Percentiles rank a stretch among this genome's conserved stretches.
Evolutionary conservation across 2,113 vertebrate genomes (phyloP).

Genomic region (Campylomormyrus numenius): DNA sequence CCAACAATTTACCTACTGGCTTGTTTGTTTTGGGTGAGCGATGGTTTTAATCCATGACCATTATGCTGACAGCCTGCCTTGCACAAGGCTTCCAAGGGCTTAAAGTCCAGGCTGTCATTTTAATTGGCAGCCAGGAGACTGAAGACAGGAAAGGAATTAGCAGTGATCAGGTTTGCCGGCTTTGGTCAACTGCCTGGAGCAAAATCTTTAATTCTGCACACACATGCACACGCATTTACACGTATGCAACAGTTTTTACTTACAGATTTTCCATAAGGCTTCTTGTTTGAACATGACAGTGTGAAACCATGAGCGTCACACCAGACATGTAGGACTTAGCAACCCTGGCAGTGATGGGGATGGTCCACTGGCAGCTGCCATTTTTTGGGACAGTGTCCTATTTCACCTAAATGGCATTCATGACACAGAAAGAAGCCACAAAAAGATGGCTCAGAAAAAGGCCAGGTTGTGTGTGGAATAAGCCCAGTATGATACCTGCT

Average conservation of each 20-base stretch:
- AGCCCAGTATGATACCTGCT: neutral
- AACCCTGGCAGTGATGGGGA: neutral
- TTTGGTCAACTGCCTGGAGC: neutral
- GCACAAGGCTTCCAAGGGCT: neutral
- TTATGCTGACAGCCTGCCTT: neutral
- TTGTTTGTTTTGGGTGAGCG: neutral
- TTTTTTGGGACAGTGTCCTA: neutral
- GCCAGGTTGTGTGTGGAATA: neutral
- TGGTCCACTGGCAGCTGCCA: neutral
- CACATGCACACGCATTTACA: neutral
- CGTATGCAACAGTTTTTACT: neutral
- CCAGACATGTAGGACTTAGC: neutral
- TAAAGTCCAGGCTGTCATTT: neutral
- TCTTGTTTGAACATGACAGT: neutral
- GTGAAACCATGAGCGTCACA: neutral
- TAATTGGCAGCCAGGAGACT: neutral
- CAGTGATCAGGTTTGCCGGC: neutral
- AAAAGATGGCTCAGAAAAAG: neutral
- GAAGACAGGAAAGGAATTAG: neutral
- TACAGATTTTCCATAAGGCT: neutral
- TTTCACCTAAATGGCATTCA: neutral
- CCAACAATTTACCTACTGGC: neutral
- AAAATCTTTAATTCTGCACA: neutral
- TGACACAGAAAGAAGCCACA: neutral
- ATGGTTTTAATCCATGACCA: neutral